phyloP scores from a whole-genome alignment of 1,140 invertebrate genomes.

The Drosophila pruinosa region DNA sequence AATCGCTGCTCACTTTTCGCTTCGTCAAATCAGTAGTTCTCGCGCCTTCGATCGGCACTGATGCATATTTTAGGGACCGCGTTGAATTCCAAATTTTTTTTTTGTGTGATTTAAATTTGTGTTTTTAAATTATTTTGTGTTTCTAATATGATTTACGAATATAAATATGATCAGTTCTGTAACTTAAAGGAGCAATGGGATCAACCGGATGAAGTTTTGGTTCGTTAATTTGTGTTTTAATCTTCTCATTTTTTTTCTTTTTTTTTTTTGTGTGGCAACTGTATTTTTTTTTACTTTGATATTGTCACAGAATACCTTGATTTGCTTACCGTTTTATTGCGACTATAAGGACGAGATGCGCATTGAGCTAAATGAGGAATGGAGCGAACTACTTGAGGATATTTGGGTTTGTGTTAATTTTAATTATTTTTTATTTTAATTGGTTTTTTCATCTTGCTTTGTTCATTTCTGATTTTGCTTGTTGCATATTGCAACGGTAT shows the following conservation, averaged over 20 bases:
- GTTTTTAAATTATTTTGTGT: background rate
- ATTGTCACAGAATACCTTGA: background rate
- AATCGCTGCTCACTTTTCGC: background rate
- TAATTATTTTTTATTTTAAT: background rate
- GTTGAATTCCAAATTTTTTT: background rate
- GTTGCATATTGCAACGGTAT: background rate
- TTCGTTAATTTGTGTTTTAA: background rate
- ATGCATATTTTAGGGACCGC: background rate
- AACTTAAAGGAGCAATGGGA: background rate
- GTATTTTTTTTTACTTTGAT: background rate
- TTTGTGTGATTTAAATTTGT: background rate
- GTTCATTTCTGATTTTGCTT: background rate
- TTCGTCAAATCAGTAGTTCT: background rate
- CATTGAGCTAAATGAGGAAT: constrained; percentile 51
- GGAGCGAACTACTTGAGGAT: constrained; percentile 39
- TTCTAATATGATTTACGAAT: background rate
- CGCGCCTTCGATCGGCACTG: background rate
- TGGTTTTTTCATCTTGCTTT: background rate
- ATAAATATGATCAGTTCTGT: background rate
- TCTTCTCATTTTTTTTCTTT: background rate
- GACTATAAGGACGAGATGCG: constrained; percentile 22
- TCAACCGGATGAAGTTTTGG: background rate
- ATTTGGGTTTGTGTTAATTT: constrained; percentile 57
- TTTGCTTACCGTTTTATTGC: background rate
- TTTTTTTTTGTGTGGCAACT: background rate